A percentile compares a stretch with the other conserved stretches of the same genome.
These are phyloP conservation scores for Monochamus alternatus DNA, from an alignment of 2,888 invertebrate genomes.

Conservation along the genomic window DNA sequence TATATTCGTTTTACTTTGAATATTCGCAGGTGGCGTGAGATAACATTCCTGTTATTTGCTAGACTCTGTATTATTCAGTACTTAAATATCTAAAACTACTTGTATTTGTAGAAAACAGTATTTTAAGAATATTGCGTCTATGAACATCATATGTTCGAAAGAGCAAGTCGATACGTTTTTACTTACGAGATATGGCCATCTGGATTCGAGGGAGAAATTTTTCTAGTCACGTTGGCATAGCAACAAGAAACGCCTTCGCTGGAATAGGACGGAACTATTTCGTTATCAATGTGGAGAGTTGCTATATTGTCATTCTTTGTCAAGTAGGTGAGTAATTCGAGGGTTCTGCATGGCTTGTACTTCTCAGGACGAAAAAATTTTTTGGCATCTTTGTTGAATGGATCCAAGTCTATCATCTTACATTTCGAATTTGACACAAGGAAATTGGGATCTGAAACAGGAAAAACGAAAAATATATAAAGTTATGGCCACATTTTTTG, in stretches of 20 bases:
- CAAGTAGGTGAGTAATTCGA: slow-evolving; percentile 65
- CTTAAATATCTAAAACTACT: too few species aligned
- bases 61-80: too few species aligned
- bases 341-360: slow-evolving; percentile 73
- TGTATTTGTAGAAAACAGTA: too few species aligned
- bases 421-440: slow-evolving; percentile 77
- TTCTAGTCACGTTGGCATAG: slow-evolving; percentile 61
- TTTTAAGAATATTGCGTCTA: too few species aligned
- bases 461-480: neutral
- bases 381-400: slow-evolving; percentile 74
- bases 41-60: too few species aligned
- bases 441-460: slow-evolving; percentile 66
- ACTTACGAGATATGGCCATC: slow-evolving; percentile 61
- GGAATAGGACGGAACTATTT: slow-evolving; percentile 61
- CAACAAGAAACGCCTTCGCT: slow-evolving; percentile 60
- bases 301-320: slow-evolving; percentile 62
- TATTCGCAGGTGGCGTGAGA: too few species aligned
- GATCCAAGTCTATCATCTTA: slow-evolving; percentile 76
- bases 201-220: slow-evolving; percentile 53
- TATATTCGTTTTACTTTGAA: too few species aligned
- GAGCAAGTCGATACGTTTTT: too few species aligned
- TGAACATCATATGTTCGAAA: too few species aligned
- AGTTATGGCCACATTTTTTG: too few species aligned
- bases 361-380: slow-evolving; percentile 73
- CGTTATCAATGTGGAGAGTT: slow-evolving; percentile 63